phyloP scores from a whole-genome alignment of 2,113 vertebrate genomes.

The Sula dactylatra region DNA sequence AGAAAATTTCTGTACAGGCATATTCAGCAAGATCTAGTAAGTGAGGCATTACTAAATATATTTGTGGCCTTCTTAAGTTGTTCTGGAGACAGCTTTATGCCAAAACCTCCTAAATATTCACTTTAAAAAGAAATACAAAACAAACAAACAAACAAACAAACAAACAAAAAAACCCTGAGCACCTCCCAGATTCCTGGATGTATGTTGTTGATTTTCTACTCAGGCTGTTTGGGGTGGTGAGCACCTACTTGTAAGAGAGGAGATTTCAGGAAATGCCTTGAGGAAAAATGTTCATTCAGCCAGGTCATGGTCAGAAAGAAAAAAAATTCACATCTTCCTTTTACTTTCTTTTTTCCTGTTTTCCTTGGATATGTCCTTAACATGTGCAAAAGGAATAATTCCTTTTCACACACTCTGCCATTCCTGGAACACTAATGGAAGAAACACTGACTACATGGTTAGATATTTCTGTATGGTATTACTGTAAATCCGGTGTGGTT shows the following conservation, averaged over 20 bases:
- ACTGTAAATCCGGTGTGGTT: neutral
- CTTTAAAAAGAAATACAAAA: neutral
- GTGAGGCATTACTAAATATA: neutral
- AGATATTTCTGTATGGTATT: neutral
- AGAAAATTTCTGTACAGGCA: neutral
- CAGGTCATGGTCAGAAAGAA: neutral
- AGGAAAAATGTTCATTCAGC: neutral
- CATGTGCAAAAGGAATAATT: neutral
- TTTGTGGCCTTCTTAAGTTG: neutral
- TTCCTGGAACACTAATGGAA: neutral
- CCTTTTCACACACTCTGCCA: neutral
- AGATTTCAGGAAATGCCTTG: neutral
- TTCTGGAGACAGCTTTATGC: neutral
- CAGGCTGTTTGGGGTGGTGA: neutral
- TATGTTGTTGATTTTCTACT: neutral
- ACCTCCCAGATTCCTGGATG: neutral
- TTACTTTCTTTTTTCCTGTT: neutral
- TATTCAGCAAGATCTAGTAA: neutral
- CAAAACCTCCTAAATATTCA: neutral
- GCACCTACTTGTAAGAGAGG: neutral
- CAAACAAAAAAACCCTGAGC: neutral
- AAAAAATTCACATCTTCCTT: neutral
- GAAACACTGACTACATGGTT: neutral
- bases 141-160: neutral
- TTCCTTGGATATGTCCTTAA: neutral